A percentile compares a stretch with the other conserved stretches of the same genome.
phyloP scores from a whole-genome alignment of 2,797 vertebrate genomes.

The Corythornis leucogaster region DNA sequence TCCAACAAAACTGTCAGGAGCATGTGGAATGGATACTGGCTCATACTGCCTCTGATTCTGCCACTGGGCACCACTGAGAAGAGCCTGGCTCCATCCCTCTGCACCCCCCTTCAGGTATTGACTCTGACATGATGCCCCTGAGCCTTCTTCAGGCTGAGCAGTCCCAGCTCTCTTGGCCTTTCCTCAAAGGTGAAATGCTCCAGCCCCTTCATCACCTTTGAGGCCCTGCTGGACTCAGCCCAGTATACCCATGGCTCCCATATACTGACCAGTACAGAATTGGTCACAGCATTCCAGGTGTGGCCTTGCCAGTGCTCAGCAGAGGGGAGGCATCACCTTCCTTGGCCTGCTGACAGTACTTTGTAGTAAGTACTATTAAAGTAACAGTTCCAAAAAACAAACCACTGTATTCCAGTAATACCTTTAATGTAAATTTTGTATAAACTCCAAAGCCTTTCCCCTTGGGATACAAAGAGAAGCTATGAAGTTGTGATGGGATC shows the following conservation, averaged over 20 bases:
- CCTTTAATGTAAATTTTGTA: background rate
- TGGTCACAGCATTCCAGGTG: background rate
- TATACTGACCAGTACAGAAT: background rate
- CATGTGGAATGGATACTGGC: too few species aligned
- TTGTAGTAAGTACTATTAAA: background rate
- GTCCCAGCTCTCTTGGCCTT: background rate
- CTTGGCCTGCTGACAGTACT: background rate
- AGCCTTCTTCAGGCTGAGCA: background rate
- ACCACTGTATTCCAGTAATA: background rate
- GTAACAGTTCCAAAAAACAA: background rate
- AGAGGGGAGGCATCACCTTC: background rate
- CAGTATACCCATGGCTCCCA: background rate
- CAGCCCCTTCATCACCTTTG: background rate
- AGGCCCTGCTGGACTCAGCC: background rate
- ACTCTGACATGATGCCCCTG: too few species aligned
- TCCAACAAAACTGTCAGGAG: background rate
- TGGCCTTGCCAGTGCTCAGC: background rate
- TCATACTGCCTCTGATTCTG: background rate
- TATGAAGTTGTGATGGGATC: constrained; percentile 29
- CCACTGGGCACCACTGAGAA: background rate
- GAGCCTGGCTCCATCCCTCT: background rate
- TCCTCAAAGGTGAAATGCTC: background rate
- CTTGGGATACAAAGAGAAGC: background rate
- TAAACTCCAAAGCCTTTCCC: background rate
- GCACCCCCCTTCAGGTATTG: background rate